These are phyloP conservation scores for Odobenus rosmarus DNA, from an alignment of 2,113 vertebrate genomes.

Conservation along the genomic window DNA sequence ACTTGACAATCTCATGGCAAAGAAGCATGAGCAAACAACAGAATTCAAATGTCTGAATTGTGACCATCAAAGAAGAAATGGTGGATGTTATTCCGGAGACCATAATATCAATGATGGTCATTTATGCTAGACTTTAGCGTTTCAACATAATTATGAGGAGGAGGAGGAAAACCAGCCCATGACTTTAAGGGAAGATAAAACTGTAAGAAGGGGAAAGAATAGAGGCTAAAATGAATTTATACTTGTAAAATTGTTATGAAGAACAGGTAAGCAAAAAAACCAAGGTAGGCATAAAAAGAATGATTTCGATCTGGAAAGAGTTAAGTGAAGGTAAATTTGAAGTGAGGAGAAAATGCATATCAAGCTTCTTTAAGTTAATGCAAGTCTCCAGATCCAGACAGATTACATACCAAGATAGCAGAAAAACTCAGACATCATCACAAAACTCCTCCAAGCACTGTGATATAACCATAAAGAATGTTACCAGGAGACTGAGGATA, in stretches of 20 bases:
- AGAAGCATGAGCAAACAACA: neutral
- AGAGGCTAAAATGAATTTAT: neutral
- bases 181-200: neutral
- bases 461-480: neutral
- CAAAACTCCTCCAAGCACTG: neutral
- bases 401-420: conserved; percentile 3
- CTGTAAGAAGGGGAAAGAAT: neutral
- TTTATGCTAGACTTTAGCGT: neutral
- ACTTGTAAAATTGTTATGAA: neutral
- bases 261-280: neutral
- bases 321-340: neutral
- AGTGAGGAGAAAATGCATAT: neutral
- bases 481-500: neutral
- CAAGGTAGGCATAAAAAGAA: neutral
- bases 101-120: neutral
- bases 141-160: neutral
- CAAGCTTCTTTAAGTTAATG: neutral
- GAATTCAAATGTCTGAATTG: neutral
- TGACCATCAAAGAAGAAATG: neutral
- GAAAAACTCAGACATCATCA: neutral
- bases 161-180: neutral
- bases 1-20: neutral
- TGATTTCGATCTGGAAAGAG: neutral
- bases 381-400: conserved; percentile 29
- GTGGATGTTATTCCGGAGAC: neutral